Conservation (phyloP, 2,888 invertebrate species). For the Lepidocyrtinus sp. region DNA sequence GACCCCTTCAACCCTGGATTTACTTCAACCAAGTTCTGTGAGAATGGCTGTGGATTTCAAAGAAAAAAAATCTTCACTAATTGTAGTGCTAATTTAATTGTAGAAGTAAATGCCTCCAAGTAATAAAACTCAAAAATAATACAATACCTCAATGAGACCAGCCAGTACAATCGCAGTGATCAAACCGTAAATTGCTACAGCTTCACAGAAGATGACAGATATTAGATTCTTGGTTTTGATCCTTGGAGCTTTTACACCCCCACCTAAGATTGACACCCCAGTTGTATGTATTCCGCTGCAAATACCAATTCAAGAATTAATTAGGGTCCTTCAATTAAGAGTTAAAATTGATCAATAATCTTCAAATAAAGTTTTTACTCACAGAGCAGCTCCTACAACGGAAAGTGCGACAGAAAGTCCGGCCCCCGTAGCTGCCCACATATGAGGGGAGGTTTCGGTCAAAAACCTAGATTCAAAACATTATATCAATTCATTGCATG, state of each 20-base stretch:
- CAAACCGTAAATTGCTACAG: slow-evolving; percentile 99
- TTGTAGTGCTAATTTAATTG: too few species aligned
- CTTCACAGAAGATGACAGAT: slow-evolving; percentile 99
- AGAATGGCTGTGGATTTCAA: slow-evolving; percentile 59
- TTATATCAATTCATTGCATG: too few species aligned
- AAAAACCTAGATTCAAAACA: slow-evolving; percentile 81
- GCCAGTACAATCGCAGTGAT: slow-evolving; percentile 98
- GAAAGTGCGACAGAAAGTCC: slow-evolving; percentile 94
- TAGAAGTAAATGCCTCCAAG: background rate
- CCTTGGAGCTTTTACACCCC: slow-evolving; percentile 97
- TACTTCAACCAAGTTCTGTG: slow-evolving; percentile 48
- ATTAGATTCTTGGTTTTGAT: slow-evolving; percentile 99
- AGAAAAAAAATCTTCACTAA: background rate
- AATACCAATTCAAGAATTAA: slow-evolving; percentile 46
- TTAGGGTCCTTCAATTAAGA: background rate
- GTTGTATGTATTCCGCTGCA: slow-evolving; percentile 94
- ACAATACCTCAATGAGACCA: slow-evolving; percentile 82
- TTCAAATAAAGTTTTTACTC: slow-evolving; percentile 71
- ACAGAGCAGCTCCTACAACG: slow-evolving; percentile 97
- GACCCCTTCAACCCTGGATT: too few species aligned
- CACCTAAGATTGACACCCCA: slow-evolving; percentile 96
- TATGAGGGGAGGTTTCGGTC: slow-evolving; percentile 90
- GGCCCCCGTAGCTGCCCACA: slow-evolving; percentile 97
- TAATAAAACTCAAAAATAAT: background rate
- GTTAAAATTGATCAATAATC: background rate